Base-by-base conservation (phyloP, 2,797 vertebrate genomes). In the Bovichtus diacanthus region DNA sequence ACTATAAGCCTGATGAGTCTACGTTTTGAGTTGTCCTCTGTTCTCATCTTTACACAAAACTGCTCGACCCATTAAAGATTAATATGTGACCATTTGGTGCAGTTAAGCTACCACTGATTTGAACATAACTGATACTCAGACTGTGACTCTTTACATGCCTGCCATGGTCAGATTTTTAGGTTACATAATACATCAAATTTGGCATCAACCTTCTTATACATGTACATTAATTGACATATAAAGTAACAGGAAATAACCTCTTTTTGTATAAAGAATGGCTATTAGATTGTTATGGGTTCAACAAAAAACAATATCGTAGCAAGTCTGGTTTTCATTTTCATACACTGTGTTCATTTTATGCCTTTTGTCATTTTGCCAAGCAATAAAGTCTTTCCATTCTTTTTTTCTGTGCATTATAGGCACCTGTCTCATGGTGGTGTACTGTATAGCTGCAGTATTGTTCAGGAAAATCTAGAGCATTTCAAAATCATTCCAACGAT, bases 291-390 rank as follows among this genome's bases (percentile, higher is more conserved):
- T 46, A 39, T 36, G 23, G 39, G 44, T 73, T 75, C 12, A 76
- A 78, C 51, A 80, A 69, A 78, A 68, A 54, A 36, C n/a, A 4
- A 76, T 74, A 78, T 74, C 67, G 69, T 72, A 60, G 59, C 59
- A 39, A 18, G 68, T 72, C 87, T 88, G 89, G 68, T 83, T 92
- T 81, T 64, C 46, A 91, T 92, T 84, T 86, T 58, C 43, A 64
- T 76, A 43, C 55, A 71, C 44, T 62, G 43, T 74, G 63, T 79
- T 78, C 59, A 83, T 78, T 86, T 83, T 71, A 69, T 86, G 23
- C 55, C 62, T 79, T n/a, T 46, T 78, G 78, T 76, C 61, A 76
- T 75, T 83, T 68, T 71, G 83, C 86, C 89, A 90, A 84, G 76
- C 70, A 78, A 82, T 90, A 85, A 82, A 91, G 82, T 80, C 49